Evolutionary conservation across 2,797 vertebrate genomes (phyloP).

Genomic region (Nothura maculosa): DNA sequence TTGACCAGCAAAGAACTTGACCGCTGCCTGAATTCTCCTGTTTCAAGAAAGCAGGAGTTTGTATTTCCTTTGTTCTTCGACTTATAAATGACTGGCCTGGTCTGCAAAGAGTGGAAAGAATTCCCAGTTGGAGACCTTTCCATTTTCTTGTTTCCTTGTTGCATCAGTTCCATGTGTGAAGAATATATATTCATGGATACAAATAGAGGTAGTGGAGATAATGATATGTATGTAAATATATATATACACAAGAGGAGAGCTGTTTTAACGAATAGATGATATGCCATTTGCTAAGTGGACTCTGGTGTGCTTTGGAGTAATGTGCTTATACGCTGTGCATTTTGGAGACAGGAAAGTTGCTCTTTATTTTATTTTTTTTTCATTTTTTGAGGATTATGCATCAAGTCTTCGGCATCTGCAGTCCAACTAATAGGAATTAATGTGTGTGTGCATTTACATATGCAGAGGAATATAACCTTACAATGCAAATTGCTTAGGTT

Average conservation of each 20-base stretch:
- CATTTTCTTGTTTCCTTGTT: not conserved
- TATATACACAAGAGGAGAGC: not conserved
- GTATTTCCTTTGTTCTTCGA: not conserved
- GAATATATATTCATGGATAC: not conserved
- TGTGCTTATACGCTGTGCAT: too few species aligned
- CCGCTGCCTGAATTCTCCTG: not conserved
- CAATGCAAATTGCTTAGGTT: not conserved
- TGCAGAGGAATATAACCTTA: not conserved
- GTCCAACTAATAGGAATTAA: not conserved
- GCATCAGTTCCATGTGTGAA: not conserved
- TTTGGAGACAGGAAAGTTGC: not conserved
- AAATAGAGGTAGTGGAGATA: not conserved
- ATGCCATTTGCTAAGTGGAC: not conserved
- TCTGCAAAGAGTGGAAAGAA: not conserved
- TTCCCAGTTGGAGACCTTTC: not conserved
- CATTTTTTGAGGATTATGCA: not conserved
- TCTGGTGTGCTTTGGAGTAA: not conserved
- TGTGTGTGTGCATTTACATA: not conserved
- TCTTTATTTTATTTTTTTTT: not conserved
- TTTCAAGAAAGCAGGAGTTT: not conserved
- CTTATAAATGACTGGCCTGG: not conserved
- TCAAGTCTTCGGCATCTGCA: not conserved
- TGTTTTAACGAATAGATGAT: not conserved
- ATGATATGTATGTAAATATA: not conserved
- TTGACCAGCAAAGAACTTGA: not conserved